Base-by-base conservation (phyloP, 2,888 invertebrate species). In the Cotesia congregata region DNA sequence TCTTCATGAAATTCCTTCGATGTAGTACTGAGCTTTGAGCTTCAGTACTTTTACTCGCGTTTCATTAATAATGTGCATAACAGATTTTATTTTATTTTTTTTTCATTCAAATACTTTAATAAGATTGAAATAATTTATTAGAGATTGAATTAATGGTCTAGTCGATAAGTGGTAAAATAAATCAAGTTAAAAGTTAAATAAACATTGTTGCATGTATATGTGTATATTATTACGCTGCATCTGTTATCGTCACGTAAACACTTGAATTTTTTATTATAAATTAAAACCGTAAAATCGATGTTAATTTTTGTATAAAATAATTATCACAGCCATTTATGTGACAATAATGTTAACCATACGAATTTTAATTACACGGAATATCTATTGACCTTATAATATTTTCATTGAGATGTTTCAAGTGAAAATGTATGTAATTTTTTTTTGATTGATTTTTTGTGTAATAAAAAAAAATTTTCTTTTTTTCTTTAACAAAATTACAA, bases 301-400 rank as follows among this genome's bases (percentile, higher is more conserved):
- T 82, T 84, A 83, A 86, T 87, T 83, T 83, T 83, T 76, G 70
- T 68, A 77, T 83, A 83, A 84, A 83, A 80, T 80, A 80, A 85
- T 86, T 83, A 84, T 79, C 77, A 77, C 67, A 75, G 64, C 78
- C 80, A 79, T 82, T 78, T 78, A 80, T 83, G 80, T 77, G 83
- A 84, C 82, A 82, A 81, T 83, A 82, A 82, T 79, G 81, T 82
- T 81, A 83, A 83, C 81, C 78, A 81, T 80, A 82, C 81, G 76
- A 73, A 69, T 12, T 68, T 77, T 76, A 76, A 70, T 73, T 64
- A 20, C 39, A 69, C 79, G 72, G 80, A 76, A 77, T 41, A 79
- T 73, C 78, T 81, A 78, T 83, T 81, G 80, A 78, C 81, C 79
- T 50, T 41, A 65, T 6, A 40, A 72, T 72, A 70, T 59, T 70